These are phyloP conservation scores for Varanus komodoensis DNA, from an alignment of 2,113 vertebrate genomes.

Conservation along the genomic window DNA sequence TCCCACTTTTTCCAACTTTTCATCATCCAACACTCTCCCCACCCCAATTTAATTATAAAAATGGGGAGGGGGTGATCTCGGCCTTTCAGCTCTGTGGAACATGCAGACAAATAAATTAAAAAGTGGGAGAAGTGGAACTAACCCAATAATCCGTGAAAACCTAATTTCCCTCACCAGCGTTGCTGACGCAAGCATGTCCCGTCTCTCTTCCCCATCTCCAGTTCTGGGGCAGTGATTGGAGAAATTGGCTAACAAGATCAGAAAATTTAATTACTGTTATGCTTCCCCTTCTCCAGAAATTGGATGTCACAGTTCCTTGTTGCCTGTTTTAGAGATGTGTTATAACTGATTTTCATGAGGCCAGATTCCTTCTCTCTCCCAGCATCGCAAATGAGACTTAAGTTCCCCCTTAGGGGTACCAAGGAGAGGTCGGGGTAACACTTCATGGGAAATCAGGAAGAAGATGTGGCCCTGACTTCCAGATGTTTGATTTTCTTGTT, in stretches of 20 bases:
- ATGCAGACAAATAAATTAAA: slow-evolving; percentile 89
- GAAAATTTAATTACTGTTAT: slow-evolving; percentile 88
- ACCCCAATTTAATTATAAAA: slow-evolving; percentile 82
- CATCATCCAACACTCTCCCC: slow-evolving; percentile 76
- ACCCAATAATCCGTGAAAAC: slow-evolving; percentile 88
- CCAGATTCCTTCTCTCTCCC: slow-evolving; percentile 46
- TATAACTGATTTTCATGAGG: slow-evolving; percentile 61
- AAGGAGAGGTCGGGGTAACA: slow-evolving; percentile 16
- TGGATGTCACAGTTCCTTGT: slow-evolving; percentile 82
- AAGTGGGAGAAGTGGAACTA: slow-evolving; percentile 87
- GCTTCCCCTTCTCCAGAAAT: slow-evolving; percentile 81
- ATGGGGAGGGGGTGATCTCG: slow-evolving; percentile 64
- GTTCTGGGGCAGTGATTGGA: slow-evolving; percentile 85
- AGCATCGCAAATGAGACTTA: not conserved
- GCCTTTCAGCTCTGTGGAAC: slow-evolving; percentile 83
- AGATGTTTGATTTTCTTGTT: not conserved
- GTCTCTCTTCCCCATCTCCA: slow-evolving; percentile 76
- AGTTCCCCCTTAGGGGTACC: slow-evolving; percentile 21
- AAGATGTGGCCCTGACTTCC: not conserved
- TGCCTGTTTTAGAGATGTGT: slow-evolving; percentile 60
- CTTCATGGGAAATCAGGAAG: not conserved
- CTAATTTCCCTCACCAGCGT: slow-evolving; percentile 83
- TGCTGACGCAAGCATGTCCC: slow-evolving; percentile 75
- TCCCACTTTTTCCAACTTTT: slow-evolving; percentile 61
- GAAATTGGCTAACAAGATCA: slow-evolving; percentile 89